A percentile compares a stretch with the other conserved stretches of the same genome.
Conservation (phyloP, 2,113 vertebrate genomes). For the Brachirus orientalis region DNA sequence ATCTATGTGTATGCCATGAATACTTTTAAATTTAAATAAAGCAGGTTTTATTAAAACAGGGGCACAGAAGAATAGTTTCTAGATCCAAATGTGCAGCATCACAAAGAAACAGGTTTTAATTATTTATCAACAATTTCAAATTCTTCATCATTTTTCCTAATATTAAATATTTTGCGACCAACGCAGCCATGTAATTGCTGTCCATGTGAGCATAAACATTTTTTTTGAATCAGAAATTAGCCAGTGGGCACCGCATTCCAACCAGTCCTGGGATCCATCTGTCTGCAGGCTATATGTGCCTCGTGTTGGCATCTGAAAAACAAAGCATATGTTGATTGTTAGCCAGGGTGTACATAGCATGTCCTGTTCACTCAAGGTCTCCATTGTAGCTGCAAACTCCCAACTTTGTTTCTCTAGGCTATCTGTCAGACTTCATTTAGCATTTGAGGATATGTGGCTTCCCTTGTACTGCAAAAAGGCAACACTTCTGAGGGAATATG, state of each 20-base stretch:
- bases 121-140: not conserved
- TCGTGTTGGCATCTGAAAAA: slow-evolving; percentile 88
- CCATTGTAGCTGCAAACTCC: slow-evolving; percentile 91
- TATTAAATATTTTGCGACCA: slow-evolving; percentile 29
- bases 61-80: not conserved
- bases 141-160: slow-evolving; percentile 1
- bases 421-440: slow-evolving; percentile 99
- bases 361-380: slow-evolving; percentile 98
- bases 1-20: not conserved
- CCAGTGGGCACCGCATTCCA: slow-evolving; percentile 75
- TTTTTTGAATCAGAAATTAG: slow-evolving; percentile 69
- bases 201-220: slow-evolving; percentile 69
- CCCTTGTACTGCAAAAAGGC: slow-evolving; percentile 92
- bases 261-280: slow-evolving; percentile 82
- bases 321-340: slow-evolving; percentile 98
- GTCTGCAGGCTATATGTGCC: slow-evolving; percentile 88
- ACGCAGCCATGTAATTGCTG: slow-evolving; percentile 61
- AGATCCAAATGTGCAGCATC: too few relatives aligned
- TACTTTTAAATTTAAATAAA: not conserved
- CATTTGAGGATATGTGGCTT: slow-evolving; percentile 89
- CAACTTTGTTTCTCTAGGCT: slow-evolving; percentile 98
- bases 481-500: slow-evolving; percentile 82
- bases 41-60: not conserved
- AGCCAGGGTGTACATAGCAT: slow-evolving; percentile 94
- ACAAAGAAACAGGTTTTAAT: not conserved